phyloP scores from a whole-genome alignment of 2,888 invertebrate genomes.

The Tipula helvola region DNA sequence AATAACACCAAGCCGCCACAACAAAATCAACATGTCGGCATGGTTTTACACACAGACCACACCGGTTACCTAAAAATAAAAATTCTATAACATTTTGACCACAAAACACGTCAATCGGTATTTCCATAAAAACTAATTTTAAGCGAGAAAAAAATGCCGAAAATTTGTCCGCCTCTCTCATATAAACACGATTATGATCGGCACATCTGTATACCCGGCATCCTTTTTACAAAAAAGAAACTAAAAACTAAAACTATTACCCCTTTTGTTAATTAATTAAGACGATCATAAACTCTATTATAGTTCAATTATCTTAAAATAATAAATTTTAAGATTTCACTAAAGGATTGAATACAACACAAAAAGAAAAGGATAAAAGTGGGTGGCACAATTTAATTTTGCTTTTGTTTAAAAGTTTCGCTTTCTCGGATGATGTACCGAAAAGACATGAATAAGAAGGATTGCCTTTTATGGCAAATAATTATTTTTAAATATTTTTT shows the following conservation, averaged over 20 bases:
- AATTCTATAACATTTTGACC: background rate
- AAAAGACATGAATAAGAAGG: background rate
- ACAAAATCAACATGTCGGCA: background rate
- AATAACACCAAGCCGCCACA: background rate
- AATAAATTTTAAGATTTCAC: background rate
- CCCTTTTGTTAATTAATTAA: background rate
- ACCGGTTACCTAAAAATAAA: background rate
- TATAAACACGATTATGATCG: background rate
- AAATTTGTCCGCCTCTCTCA: background rate
- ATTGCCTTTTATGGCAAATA: background rate
- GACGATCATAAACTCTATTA: background rate
- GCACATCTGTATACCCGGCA: background rate
- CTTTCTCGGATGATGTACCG: background rate
- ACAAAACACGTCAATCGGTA: background rate
- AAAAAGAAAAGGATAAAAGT: background rate
- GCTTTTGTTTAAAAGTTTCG: background rate
- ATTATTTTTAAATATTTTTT: background rate
- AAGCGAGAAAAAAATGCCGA: background rate
- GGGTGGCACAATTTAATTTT: background rate
- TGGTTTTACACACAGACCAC: background rate
- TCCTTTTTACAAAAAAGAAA: background rate
- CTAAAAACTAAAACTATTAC: background rate
- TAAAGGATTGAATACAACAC: background rate
- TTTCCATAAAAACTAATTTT: background rate
- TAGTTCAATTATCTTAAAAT: background rate